These are phyloP conservation scores for Nothobranchius furzeri DNA, from an alignment of 2,113 vertebrate genomes.

Conservation along the genomic window DNA sequence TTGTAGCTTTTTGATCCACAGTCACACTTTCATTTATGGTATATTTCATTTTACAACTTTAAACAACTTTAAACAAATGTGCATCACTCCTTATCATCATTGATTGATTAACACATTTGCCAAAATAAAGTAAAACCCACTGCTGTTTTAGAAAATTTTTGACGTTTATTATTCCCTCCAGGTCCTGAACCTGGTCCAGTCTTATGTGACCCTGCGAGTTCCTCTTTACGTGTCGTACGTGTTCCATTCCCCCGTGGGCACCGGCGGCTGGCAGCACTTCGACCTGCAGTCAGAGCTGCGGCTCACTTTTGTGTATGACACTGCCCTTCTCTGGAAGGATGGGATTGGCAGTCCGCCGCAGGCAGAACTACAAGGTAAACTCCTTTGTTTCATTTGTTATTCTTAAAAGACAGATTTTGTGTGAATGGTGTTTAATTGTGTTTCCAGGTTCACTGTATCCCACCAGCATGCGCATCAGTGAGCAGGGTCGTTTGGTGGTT, in stretches of 20 bases:
- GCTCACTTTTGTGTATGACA: constrained; percentile 96
- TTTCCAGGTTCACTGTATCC: constrained; percentile 89
- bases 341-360: constrained; percentile 91
- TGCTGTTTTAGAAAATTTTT: not conserved
- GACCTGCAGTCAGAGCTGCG: constrained; percentile 92
- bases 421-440: not conserved
- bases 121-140: no score
- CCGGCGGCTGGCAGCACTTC: constrained; percentile 94
- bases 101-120: not conserved
- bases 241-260: constrained; percentile 89
- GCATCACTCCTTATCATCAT: not conserved
- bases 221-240: constrained; percentile 93
- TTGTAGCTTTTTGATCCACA: constrained; percentile 32
- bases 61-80: not conserved
- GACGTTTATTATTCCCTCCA: constrained; percentile 44
- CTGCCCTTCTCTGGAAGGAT: constrained; percentile 93
- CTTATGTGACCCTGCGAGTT: constrained; percentile 92
- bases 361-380: constrained; percentile 88
- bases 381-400: not conserved
- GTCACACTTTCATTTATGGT: constrained; percentile 11
- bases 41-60: not conserved
- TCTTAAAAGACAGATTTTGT: not conserved
- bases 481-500: constrained; percentile 90
- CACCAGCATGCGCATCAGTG: constrained; percentile 91
- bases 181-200: constrained; percentile 95